Evolutionary conservation across 2,113 vertebrate genomes (phyloP).

Genomic region (Formicarius rufipectus): DNA sequence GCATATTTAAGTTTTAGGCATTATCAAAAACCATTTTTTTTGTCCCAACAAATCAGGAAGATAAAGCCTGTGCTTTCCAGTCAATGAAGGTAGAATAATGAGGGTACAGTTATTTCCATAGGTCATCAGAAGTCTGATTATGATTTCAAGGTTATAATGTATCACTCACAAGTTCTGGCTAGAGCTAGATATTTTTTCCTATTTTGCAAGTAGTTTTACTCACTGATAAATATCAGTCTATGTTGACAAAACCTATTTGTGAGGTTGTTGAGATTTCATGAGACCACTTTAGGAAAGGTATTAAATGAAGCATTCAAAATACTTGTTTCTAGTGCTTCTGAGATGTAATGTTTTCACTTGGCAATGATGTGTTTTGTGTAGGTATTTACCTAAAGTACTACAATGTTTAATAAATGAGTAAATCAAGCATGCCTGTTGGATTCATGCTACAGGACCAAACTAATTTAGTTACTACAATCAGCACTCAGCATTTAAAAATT

Average conservation of each 20-base stretch:
- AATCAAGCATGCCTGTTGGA: not conserved
- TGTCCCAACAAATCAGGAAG: not conserved
- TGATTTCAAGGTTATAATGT: not conserved
- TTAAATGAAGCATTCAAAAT: not conserved
- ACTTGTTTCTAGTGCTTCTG: not conserved
- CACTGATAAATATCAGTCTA: not conserved
- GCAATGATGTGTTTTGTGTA: accelerated
- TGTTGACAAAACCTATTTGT: not conserved
- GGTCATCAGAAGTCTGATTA: not conserved
- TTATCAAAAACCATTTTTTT: not conserved
- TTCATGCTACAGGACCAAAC: not conserved
- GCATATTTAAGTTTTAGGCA: not conserved
- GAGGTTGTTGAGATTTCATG: not conserved
- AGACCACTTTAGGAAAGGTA: not conserved
- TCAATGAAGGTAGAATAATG: not conserved
- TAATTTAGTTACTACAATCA: not conserved
- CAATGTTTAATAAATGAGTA: not conserved
- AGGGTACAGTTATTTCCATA: not conserved
- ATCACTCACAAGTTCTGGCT: not conserved
- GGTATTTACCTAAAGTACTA: not conserved
- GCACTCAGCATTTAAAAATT: not conserved
- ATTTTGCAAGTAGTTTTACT: not conserved
- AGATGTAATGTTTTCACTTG: not conserved
- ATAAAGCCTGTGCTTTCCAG: not conserved
- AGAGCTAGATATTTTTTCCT: not conserved